phyloP scores from a whole-genome alignment of 2,113 vertebrate species.

The Suncus etruscus region DNA sequence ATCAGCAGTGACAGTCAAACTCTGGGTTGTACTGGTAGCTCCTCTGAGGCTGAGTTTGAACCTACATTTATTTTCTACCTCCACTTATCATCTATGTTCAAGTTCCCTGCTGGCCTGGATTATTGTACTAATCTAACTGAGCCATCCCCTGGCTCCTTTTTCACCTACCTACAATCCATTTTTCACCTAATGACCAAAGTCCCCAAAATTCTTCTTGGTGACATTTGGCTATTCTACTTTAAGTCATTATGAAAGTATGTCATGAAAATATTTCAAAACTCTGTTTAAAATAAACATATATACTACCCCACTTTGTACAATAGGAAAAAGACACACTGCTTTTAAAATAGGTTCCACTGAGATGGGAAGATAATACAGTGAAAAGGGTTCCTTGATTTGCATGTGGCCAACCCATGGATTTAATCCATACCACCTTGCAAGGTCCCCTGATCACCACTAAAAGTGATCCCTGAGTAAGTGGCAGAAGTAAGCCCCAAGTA shows the following conservation, averaged over 20 bases:
- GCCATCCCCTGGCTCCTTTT: not conserved
- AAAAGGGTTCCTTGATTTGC: no score
- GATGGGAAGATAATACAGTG: no score
- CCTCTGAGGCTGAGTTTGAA: not conserved
- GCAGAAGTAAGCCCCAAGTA: no score
- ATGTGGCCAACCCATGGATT: no score
- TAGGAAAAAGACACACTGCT: not conserved
- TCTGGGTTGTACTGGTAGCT: not conserved
- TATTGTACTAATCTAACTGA: not conserved
- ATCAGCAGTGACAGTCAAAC: not conserved
- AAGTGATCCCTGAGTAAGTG: no score
- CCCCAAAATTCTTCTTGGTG: slow-evolving; percentile 4
- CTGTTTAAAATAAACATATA: slow-evolving; percentile 40
- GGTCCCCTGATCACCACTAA: no score
- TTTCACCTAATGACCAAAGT: not conserved
- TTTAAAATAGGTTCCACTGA: slow-evolving; percentile 24
- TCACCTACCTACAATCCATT: not conserved
- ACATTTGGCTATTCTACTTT: slow-evolving; percentile 14
- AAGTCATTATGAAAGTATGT: not conserved
- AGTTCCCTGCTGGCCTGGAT: not conserved
- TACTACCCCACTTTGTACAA: not conserved
- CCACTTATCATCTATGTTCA: not conserved
- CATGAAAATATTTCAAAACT: slow-evolving; percentile 34
- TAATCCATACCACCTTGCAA: no score
- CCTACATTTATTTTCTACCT: not conserved